These are phyloP conservation scores for Nixonia krombeini DNA, from an alignment of 1,140 invertebrate genomes.

Conservation along the genomic window DNA sequence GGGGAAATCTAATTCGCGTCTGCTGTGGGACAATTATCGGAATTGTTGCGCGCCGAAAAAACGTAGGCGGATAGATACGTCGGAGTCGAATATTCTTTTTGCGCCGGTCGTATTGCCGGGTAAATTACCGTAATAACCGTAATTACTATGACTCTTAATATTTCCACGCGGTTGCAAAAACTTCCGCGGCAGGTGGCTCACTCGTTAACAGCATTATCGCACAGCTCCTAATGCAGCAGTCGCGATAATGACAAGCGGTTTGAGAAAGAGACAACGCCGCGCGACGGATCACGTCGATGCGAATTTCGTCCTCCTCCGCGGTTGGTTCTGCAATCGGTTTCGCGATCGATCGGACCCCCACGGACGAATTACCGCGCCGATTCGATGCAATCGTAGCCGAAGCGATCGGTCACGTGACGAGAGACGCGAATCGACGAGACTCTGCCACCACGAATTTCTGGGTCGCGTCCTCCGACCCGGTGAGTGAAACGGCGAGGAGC, in stretches of 20 bases:
- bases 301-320: no score
- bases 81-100: conserved; percentile 32
- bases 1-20: conserved; percentile 8
- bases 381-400: no score
- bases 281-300: no score
- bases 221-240: conserved; percentile 5
- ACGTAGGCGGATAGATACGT: not conserved
- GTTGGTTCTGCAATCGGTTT: no score
- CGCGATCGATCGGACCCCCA: no score
- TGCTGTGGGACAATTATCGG: conserved; percentile 24
- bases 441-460: conserved; percentile 29
- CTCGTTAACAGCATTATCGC: conserved; percentile 12
- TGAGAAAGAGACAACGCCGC: no score
- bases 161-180: conserved; percentile 25
- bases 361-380: no score
- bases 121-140: conserved; percentile 27
- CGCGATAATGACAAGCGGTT: no score
- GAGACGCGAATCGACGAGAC: no score
- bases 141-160: conserved; percentile 23
- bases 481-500: conserved; percentile 18
- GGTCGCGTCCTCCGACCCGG: conserved; percentile 40
- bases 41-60: conserved; percentile 4
- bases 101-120: conserved; percentile 14
- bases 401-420: no score
- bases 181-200: conserved; percentile 23